Conservation (phyloP, 2,113 vertebrate genomes). For the Bujurquina vittata region DNA sequence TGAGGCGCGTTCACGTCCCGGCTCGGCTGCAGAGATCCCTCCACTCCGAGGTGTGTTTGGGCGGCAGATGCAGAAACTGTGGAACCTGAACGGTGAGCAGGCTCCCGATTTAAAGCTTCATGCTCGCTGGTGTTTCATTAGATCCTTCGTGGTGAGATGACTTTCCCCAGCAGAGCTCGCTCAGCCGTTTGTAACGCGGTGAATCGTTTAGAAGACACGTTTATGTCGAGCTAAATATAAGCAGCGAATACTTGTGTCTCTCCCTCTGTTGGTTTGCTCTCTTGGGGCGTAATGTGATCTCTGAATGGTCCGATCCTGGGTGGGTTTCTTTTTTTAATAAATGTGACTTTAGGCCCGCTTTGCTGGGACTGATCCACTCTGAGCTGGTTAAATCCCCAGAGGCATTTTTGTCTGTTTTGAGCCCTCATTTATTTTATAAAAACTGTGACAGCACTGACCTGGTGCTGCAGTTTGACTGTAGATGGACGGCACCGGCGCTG, state of each 20-base stretch:
- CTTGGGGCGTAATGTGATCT: not conserved
- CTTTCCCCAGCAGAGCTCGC: not conserved
- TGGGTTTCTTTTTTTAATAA: not conserved
- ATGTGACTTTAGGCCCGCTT: not conserved
- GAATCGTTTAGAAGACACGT: accelerated
- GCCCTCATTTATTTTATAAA: not conserved
- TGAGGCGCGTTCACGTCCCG: accelerated
- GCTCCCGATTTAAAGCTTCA: too few relatives aligned
- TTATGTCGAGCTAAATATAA: not conserved
- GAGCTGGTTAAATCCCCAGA: not conserved
- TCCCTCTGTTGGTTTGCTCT: not conserved
- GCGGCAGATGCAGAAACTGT: not conserved
- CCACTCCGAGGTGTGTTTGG: not conserved
- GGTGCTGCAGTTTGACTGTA: too few relatives aligned
- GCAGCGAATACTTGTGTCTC: accelerated
- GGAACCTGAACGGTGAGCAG: too few relatives aligned
- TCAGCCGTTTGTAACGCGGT: not conserved
- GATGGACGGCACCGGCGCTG: not conserved
- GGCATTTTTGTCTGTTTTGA: not conserved
- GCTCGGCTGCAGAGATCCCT: not conserved
- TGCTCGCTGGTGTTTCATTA: not conserved
- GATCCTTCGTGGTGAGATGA: not conserved
- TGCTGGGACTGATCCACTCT: not conserved
- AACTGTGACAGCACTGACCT: not conserved
- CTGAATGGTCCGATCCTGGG: not conserved